Evolutionary conservation across 2,797 vertebrate genomes (phyloP).

Genomic region (Mergus octosetaceus): DNA sequence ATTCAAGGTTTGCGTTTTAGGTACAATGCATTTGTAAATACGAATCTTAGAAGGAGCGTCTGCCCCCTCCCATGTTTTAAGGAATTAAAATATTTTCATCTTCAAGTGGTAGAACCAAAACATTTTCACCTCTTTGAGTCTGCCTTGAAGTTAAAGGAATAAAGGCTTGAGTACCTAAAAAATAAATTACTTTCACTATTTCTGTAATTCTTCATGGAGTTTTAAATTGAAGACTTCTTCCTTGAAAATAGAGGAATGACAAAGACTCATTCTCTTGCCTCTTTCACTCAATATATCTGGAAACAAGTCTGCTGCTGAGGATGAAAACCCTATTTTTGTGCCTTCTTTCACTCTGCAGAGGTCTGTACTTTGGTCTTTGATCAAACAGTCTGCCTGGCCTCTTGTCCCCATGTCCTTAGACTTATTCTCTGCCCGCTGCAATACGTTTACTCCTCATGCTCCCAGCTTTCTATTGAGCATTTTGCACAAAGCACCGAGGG

Average conservation of each 20-base stretch:
- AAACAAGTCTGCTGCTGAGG: constrained; percentile 20
- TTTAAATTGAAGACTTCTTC: constrained; percentile 49
- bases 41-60: background rate
- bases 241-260: constrained; percentile 40
- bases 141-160: background rate
- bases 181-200: constrained; percentile 46
- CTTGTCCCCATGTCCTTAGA: background rate
- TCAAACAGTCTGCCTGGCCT: constrained; percentile 30
- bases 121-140: background rate
- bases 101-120: background rate
- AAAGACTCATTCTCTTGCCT: constrained; percentile 53
- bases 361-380: constrained; percentile 24
- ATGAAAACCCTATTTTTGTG: constrained; percentile 36
- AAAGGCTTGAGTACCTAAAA: constrained; percentile 6
- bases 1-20: constrained; percentile 9
- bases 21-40: constrained; percentile 2
- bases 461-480: background rate
- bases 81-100: constrained; percentile 33
- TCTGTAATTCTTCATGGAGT: constrained; percentile 47
- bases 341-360: background rate
- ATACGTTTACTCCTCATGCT: accelerated
- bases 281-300: constrained; percentile 33
- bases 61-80: background rate
- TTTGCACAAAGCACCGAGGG: background rate
- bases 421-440: constrained; percentile 14